Conservation (phyloP, 2,888 invertebrate species). For the Dendrolimus pini region DNA sequence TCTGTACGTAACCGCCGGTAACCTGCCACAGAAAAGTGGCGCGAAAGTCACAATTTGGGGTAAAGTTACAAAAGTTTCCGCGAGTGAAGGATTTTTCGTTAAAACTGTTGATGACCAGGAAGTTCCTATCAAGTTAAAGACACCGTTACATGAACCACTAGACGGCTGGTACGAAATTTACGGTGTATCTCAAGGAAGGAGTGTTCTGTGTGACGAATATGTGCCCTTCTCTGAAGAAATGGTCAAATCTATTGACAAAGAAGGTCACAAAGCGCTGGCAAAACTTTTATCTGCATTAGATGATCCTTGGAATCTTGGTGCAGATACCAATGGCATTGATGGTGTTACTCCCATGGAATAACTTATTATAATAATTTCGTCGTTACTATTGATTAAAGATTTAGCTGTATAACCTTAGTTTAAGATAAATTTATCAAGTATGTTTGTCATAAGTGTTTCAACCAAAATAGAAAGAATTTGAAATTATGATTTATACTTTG, state of each 20-base stretch:
- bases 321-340: conserved; percentile 33
- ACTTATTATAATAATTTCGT: no score
- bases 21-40: conserved; percentile 60
- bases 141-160: conserved; percentile 52
- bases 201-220: conserved; percentile 63
- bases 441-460: no score
- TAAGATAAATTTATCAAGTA: no score
- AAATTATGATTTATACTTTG: no score
- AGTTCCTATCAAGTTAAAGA: conserved; percentile 51
- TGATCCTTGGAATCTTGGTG: conserved; percentile 69
- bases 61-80: conserved; percentile 61
- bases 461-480: no score
- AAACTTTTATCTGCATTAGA: conserved; percentile 56
- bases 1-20: conserved; percentile 66
- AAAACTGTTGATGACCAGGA: conserved; percentile 69
- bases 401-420: no score
- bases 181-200: conserved; percentile 63
- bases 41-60: conserved; percentile 67
- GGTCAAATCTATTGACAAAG: conserved; percentile 56
- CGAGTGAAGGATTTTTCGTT: conserved; percentile 60
- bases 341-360: conserved; percentile 54
- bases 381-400: no score
- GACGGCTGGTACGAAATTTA: conserved; percentile 71
- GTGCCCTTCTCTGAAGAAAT: conserved; percentile 53
- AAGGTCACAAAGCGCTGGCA: conserved; percentile 60